Conservation (phyloP, 2,113 vertebrate species). For the Pelecanus crispus region DNA sequence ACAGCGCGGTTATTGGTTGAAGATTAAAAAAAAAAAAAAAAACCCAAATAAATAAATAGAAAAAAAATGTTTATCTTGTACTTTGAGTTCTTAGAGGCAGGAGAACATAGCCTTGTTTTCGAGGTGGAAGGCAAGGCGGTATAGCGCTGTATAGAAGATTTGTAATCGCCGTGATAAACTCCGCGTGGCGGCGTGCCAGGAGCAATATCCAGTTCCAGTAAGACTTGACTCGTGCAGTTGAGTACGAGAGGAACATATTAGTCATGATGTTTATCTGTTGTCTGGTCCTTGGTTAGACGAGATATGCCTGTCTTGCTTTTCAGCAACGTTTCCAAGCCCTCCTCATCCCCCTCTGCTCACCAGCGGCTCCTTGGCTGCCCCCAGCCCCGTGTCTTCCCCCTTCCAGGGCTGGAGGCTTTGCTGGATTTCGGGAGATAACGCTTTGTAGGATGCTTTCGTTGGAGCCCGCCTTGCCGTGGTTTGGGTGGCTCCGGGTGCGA, state of each 20-base stretch:
- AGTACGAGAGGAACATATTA: constrained; percentile 33
- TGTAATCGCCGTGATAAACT: constrained; percentile 27
- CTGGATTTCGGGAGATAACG: not conserved
- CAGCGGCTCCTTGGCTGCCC: not conserved
- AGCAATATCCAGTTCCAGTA: constrained; percentile 49
- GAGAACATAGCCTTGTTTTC: not conserved
- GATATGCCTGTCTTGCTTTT: not conserved
- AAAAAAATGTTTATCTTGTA: constrained; percentile 32
- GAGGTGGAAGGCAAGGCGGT: not conserved
- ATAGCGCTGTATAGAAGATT: not conserved
- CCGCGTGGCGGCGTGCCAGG: not conserved
- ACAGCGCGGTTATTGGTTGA: not conserved
- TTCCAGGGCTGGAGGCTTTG: not conserved
- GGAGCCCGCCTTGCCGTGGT: not conserved
- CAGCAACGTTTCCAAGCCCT: not conserved
- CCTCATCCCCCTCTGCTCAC: not conserved
- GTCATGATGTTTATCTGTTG: constrained; percentile 54
- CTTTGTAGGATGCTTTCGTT: not conserved
- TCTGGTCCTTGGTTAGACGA: not conserved
- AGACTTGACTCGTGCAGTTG: constrained; percentile 35
- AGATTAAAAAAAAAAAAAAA: not conserved
- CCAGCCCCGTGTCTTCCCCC: not conserved
- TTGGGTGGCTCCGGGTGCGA: not conserved
- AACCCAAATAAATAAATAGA: too few species aligned
- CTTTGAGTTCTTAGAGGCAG: not conserved